A percentile compares a stretch with the other conserved stretches of the same genome.
phyloP scores from a whole-genome alignment of 1,140 invertebrate species.

The Drosophila truncata region DNA sequence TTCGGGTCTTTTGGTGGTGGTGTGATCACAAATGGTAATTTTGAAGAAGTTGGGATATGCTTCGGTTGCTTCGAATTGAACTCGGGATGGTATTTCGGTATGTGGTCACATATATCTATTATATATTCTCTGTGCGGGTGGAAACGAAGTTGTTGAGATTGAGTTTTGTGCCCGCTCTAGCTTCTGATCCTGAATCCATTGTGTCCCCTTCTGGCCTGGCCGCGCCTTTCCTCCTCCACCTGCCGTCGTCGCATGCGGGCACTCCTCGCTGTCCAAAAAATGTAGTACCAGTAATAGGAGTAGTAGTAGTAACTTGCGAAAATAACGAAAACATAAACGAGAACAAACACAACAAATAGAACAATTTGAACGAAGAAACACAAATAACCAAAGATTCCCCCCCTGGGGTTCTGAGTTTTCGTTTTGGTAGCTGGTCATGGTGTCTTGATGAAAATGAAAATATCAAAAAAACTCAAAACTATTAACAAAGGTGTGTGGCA shows the following conservation, averaged over 20 bases:
- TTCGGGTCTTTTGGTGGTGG: slow-evolving; percentile 16
- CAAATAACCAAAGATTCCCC: slow-evolving; percentile 6
- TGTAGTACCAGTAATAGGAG: slow-evolving; percentile 4
- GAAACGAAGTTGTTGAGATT: slow-evolving; percentile 10
- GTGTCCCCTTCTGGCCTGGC: background rate
- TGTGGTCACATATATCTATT: slow-evolving; percentile 5
- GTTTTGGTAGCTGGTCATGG: background rate
- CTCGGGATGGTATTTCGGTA: slow-evolving; percentile 4
- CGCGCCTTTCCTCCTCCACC: background rate
- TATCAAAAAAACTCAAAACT: background rate
- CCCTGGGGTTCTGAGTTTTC: background rate
- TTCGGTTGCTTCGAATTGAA: slow-evolving; percentile 20
- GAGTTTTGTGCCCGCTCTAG: background rate
- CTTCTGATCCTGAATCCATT: slow-evolving; percentile 5
- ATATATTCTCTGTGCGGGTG: background rate
- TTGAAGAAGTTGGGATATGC: slow-evolving; percentile 19
- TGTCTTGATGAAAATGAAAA: slow-evolving; percentile 1
- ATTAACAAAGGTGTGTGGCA: slow-evolving; percentile 11
- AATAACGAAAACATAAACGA: slow-evolving; percentile 29
- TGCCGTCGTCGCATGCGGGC: background rate
- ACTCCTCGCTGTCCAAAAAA: slow-evolving; percentile 24
- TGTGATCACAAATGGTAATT: slow-evolving; percentile 19
- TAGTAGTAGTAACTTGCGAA: slow-evolving; percentile 22
- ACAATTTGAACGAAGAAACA: slow-evolving; percentile 56
- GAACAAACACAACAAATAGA: slow-evolving; percentile 24